Percentiles rank a stretch among this genome's conserved stretches.
Conservation (phyloP, 2,113 vertebrate genomes). For the Pelodiscus sinensis region DNA sequence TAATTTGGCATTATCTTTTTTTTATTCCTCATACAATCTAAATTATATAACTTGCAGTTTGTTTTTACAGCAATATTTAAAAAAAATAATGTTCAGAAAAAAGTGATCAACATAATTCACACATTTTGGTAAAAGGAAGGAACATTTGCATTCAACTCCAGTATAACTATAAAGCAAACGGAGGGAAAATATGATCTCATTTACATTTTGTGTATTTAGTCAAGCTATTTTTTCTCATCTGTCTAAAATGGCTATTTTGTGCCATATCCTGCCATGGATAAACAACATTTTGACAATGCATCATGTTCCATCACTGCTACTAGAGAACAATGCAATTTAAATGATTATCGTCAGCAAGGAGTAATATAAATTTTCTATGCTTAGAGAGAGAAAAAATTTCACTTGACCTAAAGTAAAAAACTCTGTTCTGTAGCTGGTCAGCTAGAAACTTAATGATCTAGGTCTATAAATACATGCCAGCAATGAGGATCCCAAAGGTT, state of each 20-base stretch:
- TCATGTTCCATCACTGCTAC: not conserved
- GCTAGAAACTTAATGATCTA: not conserved
- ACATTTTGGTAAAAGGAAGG: not conserved
- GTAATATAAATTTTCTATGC: not conserved
- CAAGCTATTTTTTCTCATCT: not conserved
- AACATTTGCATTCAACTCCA: not conserved
- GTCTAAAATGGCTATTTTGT: not conserved
- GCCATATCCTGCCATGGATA: not conserved
- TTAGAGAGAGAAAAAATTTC: slow-evolving; percentile 44
- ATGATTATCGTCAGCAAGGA: not conserved
- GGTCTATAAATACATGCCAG: slow-evolving; percentile 6
- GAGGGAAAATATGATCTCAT: not conserved
- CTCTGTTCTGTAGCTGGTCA: not conserved
- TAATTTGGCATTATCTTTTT: slow-evolving; percentile 15
- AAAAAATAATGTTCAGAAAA: slow-evolving; percentile 6
- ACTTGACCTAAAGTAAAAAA: slow-evolving; percentile 56
- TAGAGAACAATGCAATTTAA: not conserved
- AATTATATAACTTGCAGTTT: not conserved
- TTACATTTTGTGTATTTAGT: not conserved
- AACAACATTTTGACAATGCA: not conserved
- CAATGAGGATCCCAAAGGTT: slow-evolving; percentile 25
- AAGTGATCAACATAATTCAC: slow-evolving; percentile 22
- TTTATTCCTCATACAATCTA: not conserved
- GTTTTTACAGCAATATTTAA: slow-evolving; percentile 2
- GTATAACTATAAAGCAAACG: not conserved